Base-by-base conservation (phyloP, 2,113 vertebrate species). In the Picathartes gymnocephalus region DNA sequence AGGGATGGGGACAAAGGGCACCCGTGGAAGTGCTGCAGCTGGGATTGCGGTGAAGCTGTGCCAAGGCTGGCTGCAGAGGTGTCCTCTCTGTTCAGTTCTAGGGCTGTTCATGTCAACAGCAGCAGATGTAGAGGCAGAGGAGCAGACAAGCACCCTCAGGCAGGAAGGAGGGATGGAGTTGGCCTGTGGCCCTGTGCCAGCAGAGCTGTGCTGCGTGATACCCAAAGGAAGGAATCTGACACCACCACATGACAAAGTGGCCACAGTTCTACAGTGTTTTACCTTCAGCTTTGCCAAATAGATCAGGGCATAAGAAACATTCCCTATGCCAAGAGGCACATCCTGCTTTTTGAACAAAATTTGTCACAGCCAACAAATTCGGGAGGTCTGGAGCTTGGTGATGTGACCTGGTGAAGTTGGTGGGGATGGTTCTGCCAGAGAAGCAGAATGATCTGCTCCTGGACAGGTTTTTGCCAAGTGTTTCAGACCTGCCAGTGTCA, bases 71-170 rank as follows among this genome's bases (percentile, higher is more conserved):
- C 11, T 28, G 71, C 70, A 62, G 42, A 27, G 33, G 14, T 53
- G 76, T 31, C 51, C 60, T 28, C 39, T 24, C 21, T 47, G 64
- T 4, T 61, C 22, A n/a, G 3, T 31, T n/a, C 48, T 21, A 10
- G 83, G 10, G 16, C 65, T 85, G 48, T 6, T 73, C 1, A 8
- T 54, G 70, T 13, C 47, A 70, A 1, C 84, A 86, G 84, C 84
- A 61, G 73, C 84, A 78, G 53, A 27, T 56, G 74, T 17, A 33
- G 45, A 33, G 57, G 69, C 28, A 70, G 27, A 69, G 54, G 64
- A 54, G 47, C 87, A 89, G 70, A 76, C 45, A 53, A 68, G 47
- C 78, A 61, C 70, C 87, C 87, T 68, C 30, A 22, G 86, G 87
- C 70, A 61, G 1, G 39, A 11, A 40, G 70, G 54, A 76, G 70